A percentile compares a stretch with the other conserved stretches of the same genome.
Evolutionary conservation across 1,140 invertebrate genomes (phyloP).

Genomic region (Bombus picipes): DNA sequence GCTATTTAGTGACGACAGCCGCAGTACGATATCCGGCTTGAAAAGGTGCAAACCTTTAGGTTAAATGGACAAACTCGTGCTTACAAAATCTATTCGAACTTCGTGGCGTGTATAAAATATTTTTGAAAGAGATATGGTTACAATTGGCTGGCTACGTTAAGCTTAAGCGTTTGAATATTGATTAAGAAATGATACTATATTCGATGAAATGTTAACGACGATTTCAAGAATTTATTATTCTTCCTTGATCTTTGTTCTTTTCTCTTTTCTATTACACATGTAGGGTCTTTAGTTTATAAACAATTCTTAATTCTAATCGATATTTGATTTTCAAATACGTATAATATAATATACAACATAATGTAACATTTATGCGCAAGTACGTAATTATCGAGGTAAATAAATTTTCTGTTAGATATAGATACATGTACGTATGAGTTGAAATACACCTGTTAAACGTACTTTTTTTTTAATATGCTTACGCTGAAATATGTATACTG

Average conservation of each 20-base stretch:
- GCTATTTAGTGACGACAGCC: conserved; percentile 26
- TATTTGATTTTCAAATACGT: no score
- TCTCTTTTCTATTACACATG: not conserved
- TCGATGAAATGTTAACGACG: not conserved
- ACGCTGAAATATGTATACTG: no score
- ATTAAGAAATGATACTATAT: no score
- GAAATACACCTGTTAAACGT: no score
- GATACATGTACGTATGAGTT: no score
- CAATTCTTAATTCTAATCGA: not conserved
- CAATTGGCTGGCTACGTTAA: not conserved
- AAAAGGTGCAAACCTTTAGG: conserved; percentile 36
- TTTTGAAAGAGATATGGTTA: no score
- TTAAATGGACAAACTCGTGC: not conserved
- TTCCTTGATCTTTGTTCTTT: not conserved
- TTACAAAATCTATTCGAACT: not conserved
- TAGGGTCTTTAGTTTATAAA: not conserved
- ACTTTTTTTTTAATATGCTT: no score
- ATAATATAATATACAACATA: no score
- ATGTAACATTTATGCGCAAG: no score
- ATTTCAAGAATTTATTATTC: not conserved
- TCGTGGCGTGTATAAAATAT: not conserved
- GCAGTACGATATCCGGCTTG: conserved; percentile 4
- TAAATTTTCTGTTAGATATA: no score
- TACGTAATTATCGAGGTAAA: no score
- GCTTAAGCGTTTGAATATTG: not conserved